phyloP scores from a whole-genome alignment of 1,140 invertebrate genomes.

The Pseudomyrmex pallidus region DNA sequence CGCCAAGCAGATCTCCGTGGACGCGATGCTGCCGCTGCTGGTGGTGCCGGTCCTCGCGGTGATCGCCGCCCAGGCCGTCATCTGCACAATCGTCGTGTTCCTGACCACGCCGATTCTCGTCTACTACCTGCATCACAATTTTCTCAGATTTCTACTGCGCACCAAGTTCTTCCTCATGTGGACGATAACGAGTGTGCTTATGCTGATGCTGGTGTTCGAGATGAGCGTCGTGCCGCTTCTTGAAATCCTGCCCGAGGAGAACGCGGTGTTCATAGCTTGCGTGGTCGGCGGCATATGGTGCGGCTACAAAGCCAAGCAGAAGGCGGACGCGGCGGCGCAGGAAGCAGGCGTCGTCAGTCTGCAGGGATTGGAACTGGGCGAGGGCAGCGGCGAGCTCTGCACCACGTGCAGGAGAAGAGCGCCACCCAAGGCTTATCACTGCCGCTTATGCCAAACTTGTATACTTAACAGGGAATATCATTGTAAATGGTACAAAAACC shows the following conservation, averaged over 20 bases:
- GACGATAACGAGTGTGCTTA: constrained; percentile 87
- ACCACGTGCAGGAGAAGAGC: constrained; percentile 79
- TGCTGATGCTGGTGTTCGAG: constrained; percentile 89
- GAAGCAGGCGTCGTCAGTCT: constrained; percentile 66
- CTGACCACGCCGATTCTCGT: constrained; percentile 87
- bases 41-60: constrained; percentile 87
- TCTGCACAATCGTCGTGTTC: constrained; percentile 87
- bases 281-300: constrained; percentile 86
- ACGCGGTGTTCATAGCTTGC: constrained; percentile 87
- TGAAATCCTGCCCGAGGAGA: constrained; percentile 89
- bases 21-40: constrained; percentile 88
- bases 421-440: constrained; percentile 80
- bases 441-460: constrained; percentile 81
- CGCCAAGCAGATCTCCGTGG: constrained; percentile 85
- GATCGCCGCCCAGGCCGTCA: constrained; percentile 86
- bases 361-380: constrained; percentile 80
- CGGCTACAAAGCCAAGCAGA: constrained; percentile 86
- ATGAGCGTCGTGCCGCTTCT: constrained; percentile 87
- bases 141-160: constrained; percentile 86
- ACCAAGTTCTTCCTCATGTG: constrained; percentile 90
- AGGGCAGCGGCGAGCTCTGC: constrained; percentile 81
- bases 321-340: constrained; percentile 80
- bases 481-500: constrained; percentile 80
- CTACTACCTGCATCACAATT: constrained; percentile 88
- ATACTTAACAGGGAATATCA: constrained; percentile 83